Evolutionary conservation across 2,888 invertebrate genomes (phyloP), one percentile per base, ranked within the genome.

Genomic region (Eupithecia subumbrata): DNA sequence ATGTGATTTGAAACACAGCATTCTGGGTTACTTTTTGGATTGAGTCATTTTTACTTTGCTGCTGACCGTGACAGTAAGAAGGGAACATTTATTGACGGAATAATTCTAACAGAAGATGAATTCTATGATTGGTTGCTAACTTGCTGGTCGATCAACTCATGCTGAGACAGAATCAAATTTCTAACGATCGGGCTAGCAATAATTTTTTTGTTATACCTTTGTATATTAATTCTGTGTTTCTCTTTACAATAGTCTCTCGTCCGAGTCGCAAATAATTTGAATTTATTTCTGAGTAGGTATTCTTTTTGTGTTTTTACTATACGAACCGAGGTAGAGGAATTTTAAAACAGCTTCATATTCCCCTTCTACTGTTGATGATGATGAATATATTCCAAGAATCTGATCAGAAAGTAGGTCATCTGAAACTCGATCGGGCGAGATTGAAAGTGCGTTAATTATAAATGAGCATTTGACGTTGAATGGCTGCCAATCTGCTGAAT

Each of bases 381-480:
- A 64, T 64, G 64, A 64, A 9, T 30, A 34, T 67, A 34, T 67
- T 45, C 43, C 67, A 56, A 74, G 66, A 71, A 71, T 68, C 37
- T 37, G 14, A 40, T 71, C 48, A 16, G 22, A 69, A 72, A 72
- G 75, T 75, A 71, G 73, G 75, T 75, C 75, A 69, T 25, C 71
- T 73, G 67, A 69, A 73, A 76, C 69, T 68, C 76, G 40, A 74
- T 73, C 34, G 22, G 77, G 66, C 56, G 77, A 76, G 73, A 77
- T 78, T 69, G 73, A 77, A 76, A 78, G 60, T 80, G 73, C 79
- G 80, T 79, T 84, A 83, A 83, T 83, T 82, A 79, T 87, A 86
- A 87, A 88, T 86, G 84, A 85, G 82, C 84, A 80, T 85, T 84
- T 82, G 82, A 81, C 80, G 82, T 88, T 87, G 89, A 87, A 86